Percentiles rank a stretch among this genome's conserved stretches.
Conservation (phyloP, 2,888 invertebrate species). For the Drosophila bunnanda region DNA sequence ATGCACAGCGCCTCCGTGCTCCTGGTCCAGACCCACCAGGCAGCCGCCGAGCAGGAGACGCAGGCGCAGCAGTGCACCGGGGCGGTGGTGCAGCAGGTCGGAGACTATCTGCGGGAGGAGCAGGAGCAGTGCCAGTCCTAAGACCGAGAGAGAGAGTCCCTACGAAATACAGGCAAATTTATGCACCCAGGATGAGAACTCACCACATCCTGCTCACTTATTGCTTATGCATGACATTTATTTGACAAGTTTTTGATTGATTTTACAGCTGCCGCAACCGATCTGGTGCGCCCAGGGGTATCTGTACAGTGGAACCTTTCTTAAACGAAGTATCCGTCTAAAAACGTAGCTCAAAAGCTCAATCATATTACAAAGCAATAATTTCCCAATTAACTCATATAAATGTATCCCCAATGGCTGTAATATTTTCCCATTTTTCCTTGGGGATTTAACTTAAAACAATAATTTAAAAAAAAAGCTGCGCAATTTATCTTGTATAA, state of each 20-base stretch:
- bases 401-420: too few relatives aligned
- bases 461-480: too few relatives aligned
- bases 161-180: conserved; percentile 61
- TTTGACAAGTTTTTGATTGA: conserved; percentile 82
- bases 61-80: conserved; percentile 59
- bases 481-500: too few relatives aligned
- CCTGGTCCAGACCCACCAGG: conserved; percentile 60
- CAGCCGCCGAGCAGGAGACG: conserved; percentile 50
- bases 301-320: conserved; percentile 11
- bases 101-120: conserved; percentile 45
- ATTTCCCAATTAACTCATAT: too few relatives aligned
- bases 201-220: conserved; percentile 49
- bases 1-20: conserved; percentile 64
- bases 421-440: too few relatives aligned
- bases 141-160: background rate
- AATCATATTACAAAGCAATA: too few relatives aligned
- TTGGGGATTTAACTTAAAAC: too few relatives aligned
- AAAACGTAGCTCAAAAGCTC: too few relatives aligned
- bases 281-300: conserved; percentile 11
- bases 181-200: conserved; percentile 70
- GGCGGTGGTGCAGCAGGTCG: conserved; percentile 53
- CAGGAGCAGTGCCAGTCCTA: conserved; percentile 55
- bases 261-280: conserved; percentile 77
- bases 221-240: conserved; percentile 79
- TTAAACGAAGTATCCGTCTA: background rate